Evolutionary conservation across 2,888 invertebrate species (phyloP), one percentile per base, ranked within the genome.

Genomic region (Synergus japonicus): DNA sequence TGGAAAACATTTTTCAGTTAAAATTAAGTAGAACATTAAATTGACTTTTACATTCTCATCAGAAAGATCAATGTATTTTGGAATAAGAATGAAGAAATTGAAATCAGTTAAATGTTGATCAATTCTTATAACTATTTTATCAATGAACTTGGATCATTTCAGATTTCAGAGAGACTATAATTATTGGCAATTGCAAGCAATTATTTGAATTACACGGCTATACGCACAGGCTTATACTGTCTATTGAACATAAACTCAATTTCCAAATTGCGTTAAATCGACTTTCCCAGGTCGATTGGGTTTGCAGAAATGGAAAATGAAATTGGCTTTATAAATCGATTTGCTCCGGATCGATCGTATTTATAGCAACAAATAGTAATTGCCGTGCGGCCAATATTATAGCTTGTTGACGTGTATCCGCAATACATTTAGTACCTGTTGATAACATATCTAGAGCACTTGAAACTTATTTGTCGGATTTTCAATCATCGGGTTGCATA

Each of bases 371-470:
- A 44, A 66, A 66, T 66, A 18, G 12, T 66, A 66, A 66, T 44
- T 66, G 43, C 15, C 66, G 13, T 64, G 15, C 64, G 64, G 8
- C 41, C 15, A 15, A 29, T 64, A 64, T 66, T 66, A 66, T 73
- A 63, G 60, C 63, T 76, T 63, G 37, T 78, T 13, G 3, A 76
- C 54, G 22, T 15, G 49, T 69, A 73, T 78, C 69, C 29, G 41
- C 63, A 58, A 10, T 66, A n/a, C 18, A 18, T 66, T 66, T 66
- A 66, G 66, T 80, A 76, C 80, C 78, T 80, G 49, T 73, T 60
- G 60, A 43, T 76, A 76, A 76, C 66, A 60, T 76, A 77, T 77
- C 76, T 65, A 76, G 76, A 79, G 60, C 79, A 66, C 44, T 46
- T 12, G 29, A 58, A 58, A 66, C 29, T 78, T 77, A 77, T 73